Percentiles rank a stretch among this genome's conserved stretches.
phyloP scores from a whole-genome alignment of 2,113 vertebrate genomes.

The Petroica traversi region DNA sequence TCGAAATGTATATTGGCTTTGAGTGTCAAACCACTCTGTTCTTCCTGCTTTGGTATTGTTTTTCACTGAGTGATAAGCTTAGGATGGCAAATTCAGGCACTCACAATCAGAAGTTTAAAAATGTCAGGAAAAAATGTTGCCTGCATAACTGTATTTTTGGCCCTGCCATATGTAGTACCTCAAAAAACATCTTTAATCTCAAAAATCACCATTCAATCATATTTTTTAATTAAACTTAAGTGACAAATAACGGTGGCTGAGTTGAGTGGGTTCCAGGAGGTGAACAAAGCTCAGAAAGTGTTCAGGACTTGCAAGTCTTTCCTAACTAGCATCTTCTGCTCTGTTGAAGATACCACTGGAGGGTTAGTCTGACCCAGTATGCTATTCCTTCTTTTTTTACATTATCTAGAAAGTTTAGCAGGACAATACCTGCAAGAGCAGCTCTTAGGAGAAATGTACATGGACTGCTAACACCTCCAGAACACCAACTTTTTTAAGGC shows the following conservation, averaged over 20 bases:
- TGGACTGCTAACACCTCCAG: neutral
- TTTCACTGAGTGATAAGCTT: neutral
- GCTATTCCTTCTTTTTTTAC: neutral
- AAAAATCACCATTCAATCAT: neutral
- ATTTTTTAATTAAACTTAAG: neutral
- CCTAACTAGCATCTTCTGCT: neutral
- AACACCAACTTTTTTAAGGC: neutral
- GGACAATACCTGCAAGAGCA: neutral
- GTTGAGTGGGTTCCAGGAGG: neutral
- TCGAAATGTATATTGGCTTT: neutral
- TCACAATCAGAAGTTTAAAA: neutral
- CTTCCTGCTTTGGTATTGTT: neutral
- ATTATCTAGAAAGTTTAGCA: neutral
- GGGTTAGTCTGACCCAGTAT: neutral
- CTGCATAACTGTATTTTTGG: neutral
- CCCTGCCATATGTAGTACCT: neutral
- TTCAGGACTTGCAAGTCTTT: neutral
- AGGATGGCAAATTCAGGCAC: neutral
- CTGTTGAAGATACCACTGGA: neutral
- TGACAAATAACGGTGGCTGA: neutral
- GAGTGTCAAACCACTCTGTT: neutral
- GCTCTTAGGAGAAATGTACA: rapidly evolving
- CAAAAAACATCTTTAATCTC: neutral
- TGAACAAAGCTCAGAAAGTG: neutral
- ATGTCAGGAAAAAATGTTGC: neutral